Evolutionary conservation across 92 coral and sea anemone genomes (phyloP), one percentile per base, ranked within the genome.

Genomic region (Phenganax stokvisi): DNA sequence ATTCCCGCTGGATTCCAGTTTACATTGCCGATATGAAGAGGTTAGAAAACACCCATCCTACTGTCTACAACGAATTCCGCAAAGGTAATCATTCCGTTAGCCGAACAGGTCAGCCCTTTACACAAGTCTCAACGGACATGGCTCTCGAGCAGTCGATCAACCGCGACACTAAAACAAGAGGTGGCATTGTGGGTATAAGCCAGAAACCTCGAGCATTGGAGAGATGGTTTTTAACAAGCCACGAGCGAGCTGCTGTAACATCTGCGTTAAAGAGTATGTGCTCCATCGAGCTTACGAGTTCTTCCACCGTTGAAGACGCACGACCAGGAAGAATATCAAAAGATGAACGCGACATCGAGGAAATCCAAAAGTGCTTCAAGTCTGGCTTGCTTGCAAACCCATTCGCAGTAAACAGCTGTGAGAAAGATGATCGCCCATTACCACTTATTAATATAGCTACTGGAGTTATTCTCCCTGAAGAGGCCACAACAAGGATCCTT

Each of bases 141-240:
- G 93, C 92, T 10, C 70, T 89, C 11, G 90, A 89, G 54, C 92
- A 89, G 68, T 86, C 66, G 75, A 84, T 88, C 51, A 90, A 90
- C 71, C 86, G 80, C 81, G 96, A 90, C 86, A 83, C 90, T 64
- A 90, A 90, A 82, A 52, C 88, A 53, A 80, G 71, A 56, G 90
- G 91, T 54, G 91, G 88, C 8, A 64, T 90, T 56, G 76, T 88
- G 10, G 93, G 91, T 59, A 52, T 90, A 67, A 84, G 47, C 47
- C 47, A 37, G 47, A 37, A 37, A 37, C 47, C 47, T 37, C 5
- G 86, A 51, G 90, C 88, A 20, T 76, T 88, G 54, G 85, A 87
- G 56, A 61, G 89, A 57, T 87, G 89, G 87, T 87, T 87, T 81
- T 81, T 84, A 56, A 83, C 87, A 12, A 84, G 84, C 73, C 87